These are phyloP conservation scores for Synchiropus splendidus DNA, from an alignment of 2,113 vertebrate species.

Conservation along the genomic window DNA sequence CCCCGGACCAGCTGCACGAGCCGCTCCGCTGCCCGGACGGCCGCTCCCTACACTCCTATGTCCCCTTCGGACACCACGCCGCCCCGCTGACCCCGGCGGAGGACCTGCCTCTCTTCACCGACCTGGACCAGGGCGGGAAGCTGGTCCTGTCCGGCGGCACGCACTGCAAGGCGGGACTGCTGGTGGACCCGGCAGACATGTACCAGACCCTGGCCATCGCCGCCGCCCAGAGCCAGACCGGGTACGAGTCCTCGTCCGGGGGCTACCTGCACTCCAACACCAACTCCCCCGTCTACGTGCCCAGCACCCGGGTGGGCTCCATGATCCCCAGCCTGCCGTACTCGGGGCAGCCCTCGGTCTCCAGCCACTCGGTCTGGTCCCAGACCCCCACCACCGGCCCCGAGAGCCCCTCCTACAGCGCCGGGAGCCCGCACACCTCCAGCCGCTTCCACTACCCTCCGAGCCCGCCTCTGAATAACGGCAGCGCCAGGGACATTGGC, in stretches of 20 bases:
- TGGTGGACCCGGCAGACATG: constrained; percentile 87
- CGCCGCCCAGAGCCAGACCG: constrained; percentile 77
- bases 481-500: constrained; percentile 66
- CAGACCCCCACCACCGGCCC: constrained; percentile 55
- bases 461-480: constrained; percentile 84
- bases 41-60: constrained; percentile 71
- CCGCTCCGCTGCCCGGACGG: constrained; percentile 61
- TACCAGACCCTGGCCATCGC: constrained; percentile 91
- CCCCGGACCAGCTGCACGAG: constrained; percentile 65
- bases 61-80: constrained; percentile 72
- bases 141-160: constrained; percentile 81
- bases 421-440: constrained; percentile 74
- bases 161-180: constrained; percentile 58
- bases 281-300: constrained; percentile 91
- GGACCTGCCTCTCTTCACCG: constrained; percentile 87
- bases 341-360: constrained; percentile 73
- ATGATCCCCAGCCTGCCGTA: constrained; percentile 89
- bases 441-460: constrained; percentile 85
- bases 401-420: constrained; percentile 78
- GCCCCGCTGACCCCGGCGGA: constrained; percentile 71
- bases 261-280: constrained; percentile 85
- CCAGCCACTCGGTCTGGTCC: constrained; percentile 69
- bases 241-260: constrained; percentile 80
- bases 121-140: constrained; percentile 88
- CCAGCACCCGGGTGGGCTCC: constrained; percentile 85